A percentile compares a stretch with the other conserved stretches of the same genome.
phyloP scores from a whole-genome alignment of 37 sponge, comb jelly and placozoan genomes.

The Corticium candelabrum region DNA sequence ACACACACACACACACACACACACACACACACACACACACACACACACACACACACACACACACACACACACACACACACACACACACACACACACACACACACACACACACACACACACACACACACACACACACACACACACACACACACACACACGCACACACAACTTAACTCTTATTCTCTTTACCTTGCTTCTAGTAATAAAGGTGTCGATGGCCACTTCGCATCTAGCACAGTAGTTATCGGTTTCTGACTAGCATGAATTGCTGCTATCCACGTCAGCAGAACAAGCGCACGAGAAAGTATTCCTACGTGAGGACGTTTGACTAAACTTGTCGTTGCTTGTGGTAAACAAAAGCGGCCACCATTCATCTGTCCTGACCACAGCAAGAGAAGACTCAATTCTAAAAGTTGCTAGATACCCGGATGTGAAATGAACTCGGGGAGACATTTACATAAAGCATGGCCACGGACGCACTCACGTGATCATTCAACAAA shows the following conservation, averaged over 20 bases:
- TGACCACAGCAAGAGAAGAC: no score
- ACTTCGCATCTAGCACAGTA: conserved; percentile 45
- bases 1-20: conserved; percentile 5
- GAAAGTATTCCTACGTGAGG: no score
- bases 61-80: conserved; percentile 1
- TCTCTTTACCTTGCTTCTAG: conserved; percentile 70
- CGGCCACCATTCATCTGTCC: no score
- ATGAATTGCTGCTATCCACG: not conserved
- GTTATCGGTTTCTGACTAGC: conserved; percentile 22
- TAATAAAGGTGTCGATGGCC: conserved; percentile 58
- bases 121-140: not conserved
- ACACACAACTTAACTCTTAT: no score
- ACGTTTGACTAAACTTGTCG: no score
- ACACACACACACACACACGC: no score
- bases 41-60: conserved; percentile 5
- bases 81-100: not conserved
- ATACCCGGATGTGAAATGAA: no score
- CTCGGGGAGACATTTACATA: no score
- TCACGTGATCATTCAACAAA: no score
- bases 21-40: conserved; percentile 5
- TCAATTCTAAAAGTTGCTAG: no score
- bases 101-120: not conserved
- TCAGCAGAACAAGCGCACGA: not conserved
- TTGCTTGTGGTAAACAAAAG: no score
- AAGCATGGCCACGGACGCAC: no score